These are phyloP conservation scores for Lacanobia wlatinum DNA, from an alignment of 2,888 invertebrate species.

Conservation along the genomic window DNA sequence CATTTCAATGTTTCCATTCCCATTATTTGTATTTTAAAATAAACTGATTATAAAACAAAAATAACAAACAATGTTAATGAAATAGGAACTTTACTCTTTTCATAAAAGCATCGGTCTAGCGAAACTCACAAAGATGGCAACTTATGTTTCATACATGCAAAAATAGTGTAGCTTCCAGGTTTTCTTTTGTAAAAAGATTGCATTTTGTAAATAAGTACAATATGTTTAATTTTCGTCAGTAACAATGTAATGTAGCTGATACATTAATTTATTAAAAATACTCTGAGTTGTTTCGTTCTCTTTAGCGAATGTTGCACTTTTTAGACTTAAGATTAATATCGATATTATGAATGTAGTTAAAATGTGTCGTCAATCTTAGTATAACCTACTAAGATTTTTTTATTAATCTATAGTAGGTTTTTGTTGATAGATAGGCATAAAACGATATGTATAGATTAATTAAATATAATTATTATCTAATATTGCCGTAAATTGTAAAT, in stretches of 20 bases:
- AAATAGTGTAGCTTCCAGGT: slow-evolving; percentile 68
- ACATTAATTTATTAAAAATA: slow-evolving; percentile 89
- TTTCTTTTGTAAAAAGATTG: slow-evolving; percentile 83
- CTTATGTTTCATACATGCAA: slow-evolving; percentile 59
- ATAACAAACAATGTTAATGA: slow-evolving; percentile 45
- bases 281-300: slow-evolving; percentile 87
- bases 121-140: slow-evolving; percentile 55
- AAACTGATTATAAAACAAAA: slow-evolving; percentile 43
- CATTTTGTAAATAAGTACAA: slow-evolving; percentile 90
- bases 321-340: slow-evolving; percentile 86
- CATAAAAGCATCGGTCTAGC: slow-evolving; percentile 56
- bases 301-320: slow-evolving; percentile 89
- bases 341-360: slow-evolving; percentile 87
- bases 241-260: slow-evolving; percentile 81
- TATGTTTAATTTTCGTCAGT: slow-evolving; percentile 76
- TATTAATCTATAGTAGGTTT: slow-evolving; percentile 83
- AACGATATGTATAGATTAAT: slow-evolving; percentile 88
- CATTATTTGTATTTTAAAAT: slow-evolving; percentile 57
- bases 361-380: slow-evolving; percentile 88
- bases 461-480: slow-evolving; percentile 75
- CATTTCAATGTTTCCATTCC: slow-evolving; percentile 60
- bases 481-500: slow-evolving; percentile 87
- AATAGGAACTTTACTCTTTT: slow-evolving; percentile 56
- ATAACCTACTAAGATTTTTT: slow-evolving; percentile 85
- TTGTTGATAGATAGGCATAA: slow-evolving; percentile 89